Evolutionary conservation across 92 coral and sea anemone species (phyloP).

Genomic region (Micromussa lordhowensis): DNA sequence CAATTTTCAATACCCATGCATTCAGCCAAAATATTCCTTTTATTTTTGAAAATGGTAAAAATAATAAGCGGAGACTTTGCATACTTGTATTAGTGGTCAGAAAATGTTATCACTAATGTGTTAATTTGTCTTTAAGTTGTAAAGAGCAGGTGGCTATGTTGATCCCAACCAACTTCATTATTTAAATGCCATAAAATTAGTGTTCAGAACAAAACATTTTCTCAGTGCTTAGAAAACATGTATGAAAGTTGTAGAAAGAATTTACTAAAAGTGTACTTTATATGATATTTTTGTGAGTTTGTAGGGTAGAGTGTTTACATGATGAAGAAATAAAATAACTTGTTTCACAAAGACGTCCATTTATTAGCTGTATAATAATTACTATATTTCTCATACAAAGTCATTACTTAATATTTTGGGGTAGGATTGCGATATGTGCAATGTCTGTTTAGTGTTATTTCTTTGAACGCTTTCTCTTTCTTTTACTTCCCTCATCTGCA

Average conservation of each 20-base stretch:
- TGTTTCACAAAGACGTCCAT: neutral
- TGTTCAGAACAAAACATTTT: too few species aligned
- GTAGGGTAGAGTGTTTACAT: neutral
- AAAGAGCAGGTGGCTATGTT: neutral
- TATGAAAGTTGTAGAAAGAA: neutral
- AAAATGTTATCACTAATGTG: too few species aligned
- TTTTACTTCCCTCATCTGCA: slow-evolving; percentile 3
- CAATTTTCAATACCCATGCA: too few species aligned
- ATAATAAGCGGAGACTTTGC: too few species aligned
- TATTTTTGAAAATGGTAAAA: too few species aligned
- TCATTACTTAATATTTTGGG: neutral
- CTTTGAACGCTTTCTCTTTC: slow-evolving; percentile 29
- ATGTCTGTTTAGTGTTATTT: neutral
- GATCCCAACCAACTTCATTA: neutral
- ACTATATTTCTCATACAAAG: neutral
- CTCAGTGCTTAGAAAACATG: neutral
- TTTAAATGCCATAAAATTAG: neutral
- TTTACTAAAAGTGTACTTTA: neutral
- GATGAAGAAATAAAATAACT: neutral
- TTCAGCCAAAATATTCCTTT: too few species aligned
- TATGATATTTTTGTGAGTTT: neutral
- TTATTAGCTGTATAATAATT: neutral
- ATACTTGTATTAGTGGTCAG: too few species aligned
- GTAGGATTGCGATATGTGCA: neutral
- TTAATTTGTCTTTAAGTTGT: too few species aligned